A percentile compares a stretch with the other conserved stretches of the same genome.
Conservation (phyloP, 53 echinoderm and acorn worm species). For the Mesocentrotus franciscanus region DNA sequence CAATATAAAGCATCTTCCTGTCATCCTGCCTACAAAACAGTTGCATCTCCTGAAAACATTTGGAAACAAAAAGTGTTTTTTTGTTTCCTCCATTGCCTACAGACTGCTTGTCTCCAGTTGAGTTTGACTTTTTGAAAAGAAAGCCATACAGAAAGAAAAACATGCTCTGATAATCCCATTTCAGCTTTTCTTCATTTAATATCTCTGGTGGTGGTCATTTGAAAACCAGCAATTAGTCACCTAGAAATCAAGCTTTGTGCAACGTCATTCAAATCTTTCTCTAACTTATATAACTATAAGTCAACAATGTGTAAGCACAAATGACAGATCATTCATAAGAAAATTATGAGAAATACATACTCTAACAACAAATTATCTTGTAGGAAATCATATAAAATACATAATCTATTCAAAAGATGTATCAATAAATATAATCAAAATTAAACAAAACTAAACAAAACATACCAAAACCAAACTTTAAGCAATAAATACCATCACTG, state of each 20-base stretch:
- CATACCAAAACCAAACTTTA: too few species aligned
- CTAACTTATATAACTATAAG: neutral
- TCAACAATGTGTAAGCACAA: neutral
- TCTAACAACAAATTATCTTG: neutral
- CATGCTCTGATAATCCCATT: constrained; percentile 54
- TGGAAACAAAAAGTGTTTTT: constrained; percentile 25
- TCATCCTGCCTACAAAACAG: neutral
- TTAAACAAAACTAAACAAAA: too few species aligned
- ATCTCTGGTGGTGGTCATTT: constrained; percentile 20
- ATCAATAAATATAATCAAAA: too few species aligned
- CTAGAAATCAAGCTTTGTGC: constrained; percentile 1
- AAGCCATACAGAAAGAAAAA: constrained; percentile 53
- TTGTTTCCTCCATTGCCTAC: neutral
- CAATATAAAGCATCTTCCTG: constrained; percentile 9
- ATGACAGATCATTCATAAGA: neutral
- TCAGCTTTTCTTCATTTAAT: constrained; percentile 25
- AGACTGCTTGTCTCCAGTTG: constrained; percentile 49
- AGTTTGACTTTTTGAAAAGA: constrained; percentile 63
- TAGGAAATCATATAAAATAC: neutral
- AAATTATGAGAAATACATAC: neutral
- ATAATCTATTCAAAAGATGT: too few species aligned
- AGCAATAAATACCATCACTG: too few species aligned
- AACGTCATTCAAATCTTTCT: neutral
- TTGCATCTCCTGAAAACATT: constrained; percentile 24
- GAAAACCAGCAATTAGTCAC: constrained; percentile 33